phyloP scores from a whole-genome alignment of 2,113 vertebrate species.

The Nothoprocta perdicaria region DNA sequence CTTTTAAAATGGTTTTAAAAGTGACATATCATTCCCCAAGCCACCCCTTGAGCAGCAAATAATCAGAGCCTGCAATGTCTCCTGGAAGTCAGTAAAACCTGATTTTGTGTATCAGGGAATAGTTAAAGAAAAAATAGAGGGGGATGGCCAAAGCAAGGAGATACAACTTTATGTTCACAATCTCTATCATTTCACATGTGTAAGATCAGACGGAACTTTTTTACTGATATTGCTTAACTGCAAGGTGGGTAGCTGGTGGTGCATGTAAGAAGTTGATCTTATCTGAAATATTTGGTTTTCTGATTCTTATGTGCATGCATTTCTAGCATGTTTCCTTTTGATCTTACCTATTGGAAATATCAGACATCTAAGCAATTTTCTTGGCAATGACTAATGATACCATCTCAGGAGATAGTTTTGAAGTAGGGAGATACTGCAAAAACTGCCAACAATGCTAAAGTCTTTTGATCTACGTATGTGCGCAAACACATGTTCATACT shows the following conservation, averaged over 20 bases:
- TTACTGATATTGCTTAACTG: neutral
- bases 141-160: neutral
- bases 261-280: neutral
- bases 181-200: neutral
- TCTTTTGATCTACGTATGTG: neutral
- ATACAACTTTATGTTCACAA: neutral
- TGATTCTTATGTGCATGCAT: neutral
- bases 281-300: neutral
- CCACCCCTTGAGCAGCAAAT: neutral
- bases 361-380: slow-evolving; percentile 39
- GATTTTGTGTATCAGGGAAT: neutral
- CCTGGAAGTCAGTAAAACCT: neutral
- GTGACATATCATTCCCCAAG: neutral
- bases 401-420: slow-evolving; percentile 14
- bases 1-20: neutral
- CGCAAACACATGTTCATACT: neutral
- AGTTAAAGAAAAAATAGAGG: neutral
- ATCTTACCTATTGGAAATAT: slow-evolving; percentile 8
- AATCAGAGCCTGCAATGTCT: neutral
- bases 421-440: neutral
- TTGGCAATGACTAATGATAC: slow-evolving; percentile 18
- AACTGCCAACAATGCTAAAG: slow-evolving; percentile 14
- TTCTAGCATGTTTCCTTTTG: neutral
- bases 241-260: neutral
- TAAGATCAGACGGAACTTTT: neutral